Percentiles rank a stretch among this genome's conserved stretches.
phyloP scores from a whole-genome alignment of 2,888 invertebrate species.

The Protodeltote pygarga region DNA sequence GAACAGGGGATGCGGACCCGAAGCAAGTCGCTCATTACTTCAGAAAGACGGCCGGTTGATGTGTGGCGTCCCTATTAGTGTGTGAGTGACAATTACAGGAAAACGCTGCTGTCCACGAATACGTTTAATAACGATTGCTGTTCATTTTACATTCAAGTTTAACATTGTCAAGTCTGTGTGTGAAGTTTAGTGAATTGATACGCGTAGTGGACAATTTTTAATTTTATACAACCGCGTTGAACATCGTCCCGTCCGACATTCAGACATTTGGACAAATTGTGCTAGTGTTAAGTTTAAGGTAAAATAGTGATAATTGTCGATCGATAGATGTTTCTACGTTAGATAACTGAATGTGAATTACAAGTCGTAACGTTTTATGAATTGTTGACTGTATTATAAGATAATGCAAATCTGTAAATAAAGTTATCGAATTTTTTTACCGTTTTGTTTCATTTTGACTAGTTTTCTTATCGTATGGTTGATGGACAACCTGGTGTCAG shows the following conservation, averaged over 20 bases:
- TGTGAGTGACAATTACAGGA: slow-evolving; percentile 18
- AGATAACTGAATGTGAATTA: slow-evolving; percentile 84
- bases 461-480: not conserved
- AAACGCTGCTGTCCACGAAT: slow-evolving; percentile 26
- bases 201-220: slow-evolving; percentile 33
- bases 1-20: slow-evolving; percentile 79
- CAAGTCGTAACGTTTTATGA: slow-evolving; percentile 78
- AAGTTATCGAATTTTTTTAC: slow-evolving; percentile 82
- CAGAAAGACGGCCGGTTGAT: slow-evolving; percentile 88
- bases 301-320: slow-evolving; percentile 73
- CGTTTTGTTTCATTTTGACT: slow-evolving; percentile 46
- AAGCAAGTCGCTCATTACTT: slow-evolving; percentile 76
- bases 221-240: slow-evolving; percentile 41
- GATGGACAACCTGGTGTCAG: too few species aligned
- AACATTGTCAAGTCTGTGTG: slow-evolving; percentile 8
- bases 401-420: slow-evolving; percentile 86
- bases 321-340: slow-evolving; percentile 81
- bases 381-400: slow-evolving; percentile 86
- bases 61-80: slow-evolving; percentile 92
- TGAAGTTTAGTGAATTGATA: slow-evolving; percentile 25
- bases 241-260: slow-evolving; percentile 68
- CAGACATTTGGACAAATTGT: slow-evolving; percentile 52
- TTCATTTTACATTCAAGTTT: slow-evolving; percentile 12
- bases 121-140: slow-evolving; percentile 19
- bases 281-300: slow-evolving; percentile 57